Base-by-base conservation (phyloP, 2,888 invertebrate genomes). In the Drosophila diplacantha region DNA sequence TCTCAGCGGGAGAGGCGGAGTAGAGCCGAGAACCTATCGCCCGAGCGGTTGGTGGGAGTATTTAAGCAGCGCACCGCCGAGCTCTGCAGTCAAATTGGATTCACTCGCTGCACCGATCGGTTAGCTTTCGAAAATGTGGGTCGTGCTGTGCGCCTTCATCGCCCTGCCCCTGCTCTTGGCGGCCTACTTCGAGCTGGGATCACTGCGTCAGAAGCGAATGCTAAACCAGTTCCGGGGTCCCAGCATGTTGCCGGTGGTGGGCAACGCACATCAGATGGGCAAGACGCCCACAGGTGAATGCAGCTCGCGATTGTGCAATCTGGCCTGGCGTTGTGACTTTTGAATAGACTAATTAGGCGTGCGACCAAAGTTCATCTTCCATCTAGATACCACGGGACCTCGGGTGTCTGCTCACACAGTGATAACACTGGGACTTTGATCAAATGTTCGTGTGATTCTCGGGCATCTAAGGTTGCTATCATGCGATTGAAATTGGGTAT, bases 241-340 rank as follows among this genome's bases (percentile, higher is more conserved):
- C 5, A 56, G 72, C 3, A 66, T 79, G 0, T 8, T 84, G 51
- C 86, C 88, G 0, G 2, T 88, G 12, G 3, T 88, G 18, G 88
- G 87, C 1, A 88, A 88, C 72, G 83, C 77, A 0, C 85, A 82
- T 68, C 74, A 83, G 64, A 38, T 86, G 56, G 86, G 86, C 54
- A 79, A 74, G 9, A 84, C 68, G 57, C 80, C 86, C n/a, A 22
- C 66, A 56, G 87, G 88, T 61, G 14, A 57, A 29, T 29, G 26
- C 20, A 24, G 4, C 18, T 14, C 11, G 2, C 2, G 24, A 8
- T 50, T 14, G 9, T 22, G 29, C 29, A 29, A 29, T 49, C 53
- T 11, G 18, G 5, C 24, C 5, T 7, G 20, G 6, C 11, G 20
- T 4, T 20, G 1, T 9, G 20, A 8, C 35, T 18, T 18, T 24